Evolutionary conservation across 2,888 invertebrate genomes (phyloP).

Genomic region (Cephus spinipes): DNA sequence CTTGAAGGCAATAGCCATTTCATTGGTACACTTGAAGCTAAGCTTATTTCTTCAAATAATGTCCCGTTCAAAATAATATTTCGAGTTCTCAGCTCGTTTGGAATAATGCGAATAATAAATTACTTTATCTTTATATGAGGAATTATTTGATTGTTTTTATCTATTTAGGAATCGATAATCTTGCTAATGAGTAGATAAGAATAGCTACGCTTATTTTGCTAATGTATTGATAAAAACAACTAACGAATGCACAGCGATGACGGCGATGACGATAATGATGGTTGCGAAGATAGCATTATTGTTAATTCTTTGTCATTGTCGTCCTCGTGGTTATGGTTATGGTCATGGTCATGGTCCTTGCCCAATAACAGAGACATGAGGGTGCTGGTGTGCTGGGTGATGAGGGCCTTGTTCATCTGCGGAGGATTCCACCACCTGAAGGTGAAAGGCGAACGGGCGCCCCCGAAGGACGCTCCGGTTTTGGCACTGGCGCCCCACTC

Average conservation of each 20-base stretch:
- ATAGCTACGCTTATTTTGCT: not conserved
- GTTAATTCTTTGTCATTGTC: not conserved
- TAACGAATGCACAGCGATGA: not conserved
- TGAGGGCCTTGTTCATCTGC: slow-evolving; percentile 81
- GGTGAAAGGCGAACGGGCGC: slow-evolving; percentile 77
- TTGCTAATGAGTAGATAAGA: not conserved
- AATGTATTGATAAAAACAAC: not conserved
- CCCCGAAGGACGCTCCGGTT: slow-evolving; percentile 82
- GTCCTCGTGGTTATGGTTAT: not conserved
- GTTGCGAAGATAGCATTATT: not conserved
- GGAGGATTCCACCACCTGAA: slow-evolving; percentile 87
- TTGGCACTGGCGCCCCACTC: slow-evolving; percentile 92
- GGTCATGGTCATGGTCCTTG: not conserved
- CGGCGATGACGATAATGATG: not conserved
- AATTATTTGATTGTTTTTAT: not conserved
- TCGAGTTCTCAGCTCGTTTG: not conserved
- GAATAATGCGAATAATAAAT: not conserved
- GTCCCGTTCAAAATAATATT: not conserved
- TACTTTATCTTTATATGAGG: not conserved
- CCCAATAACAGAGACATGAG: slow-evolving; percentile 72
- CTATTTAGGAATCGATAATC: not conserved
- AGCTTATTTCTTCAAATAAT: not conserved
- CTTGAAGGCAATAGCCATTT: not conserved
- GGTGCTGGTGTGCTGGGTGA: slow-evolving; percentile 75
- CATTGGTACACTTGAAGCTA: not conserved